Conservation (phyloP, 1,140 invertebrate species). For the Trachelipus rathkii region DNA sequence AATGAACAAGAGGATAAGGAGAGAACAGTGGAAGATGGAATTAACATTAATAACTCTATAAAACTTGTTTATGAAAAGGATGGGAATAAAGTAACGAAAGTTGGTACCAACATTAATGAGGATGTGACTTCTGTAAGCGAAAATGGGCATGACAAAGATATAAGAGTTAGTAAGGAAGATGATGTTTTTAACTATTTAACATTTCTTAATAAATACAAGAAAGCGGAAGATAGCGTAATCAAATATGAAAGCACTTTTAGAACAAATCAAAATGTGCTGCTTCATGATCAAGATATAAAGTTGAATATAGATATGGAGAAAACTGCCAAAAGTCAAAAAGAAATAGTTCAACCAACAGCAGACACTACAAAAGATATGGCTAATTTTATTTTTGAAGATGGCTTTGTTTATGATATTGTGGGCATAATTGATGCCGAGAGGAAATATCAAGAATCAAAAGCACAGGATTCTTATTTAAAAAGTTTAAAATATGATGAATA, state of each 20-base stretch:
- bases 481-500: background rate
- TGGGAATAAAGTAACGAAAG: background rate
- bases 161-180: background rate
- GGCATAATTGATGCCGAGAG: constrained; percentile 13
- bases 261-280: too few relatives aligned
- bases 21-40: background rate
- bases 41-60: background rate
- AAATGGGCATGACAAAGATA: background rate
- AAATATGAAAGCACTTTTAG: background rate
- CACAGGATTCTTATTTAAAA: background rate
- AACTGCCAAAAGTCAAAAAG: too few relatives aligned
- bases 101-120: background rate
- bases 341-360: too few relatives aligned
- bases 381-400: too few relatives aligned
- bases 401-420: background rate
- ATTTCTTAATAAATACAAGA: constrained; percentile 4
- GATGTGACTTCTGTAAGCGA: background rate
- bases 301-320: too few relatives aligned
- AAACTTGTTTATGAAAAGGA: constrained; percentile 1
- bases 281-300: too few relatives aligned
- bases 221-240: background rate
- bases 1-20: background rate
- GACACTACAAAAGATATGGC: too few relatives aligned
- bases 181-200: background rate
- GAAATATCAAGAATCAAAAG: constrained; percentile 16